Evolutionary conservation across 2,113 vertebrate species (phyloP).

Genomic region (Ursus arctos): DNA sequence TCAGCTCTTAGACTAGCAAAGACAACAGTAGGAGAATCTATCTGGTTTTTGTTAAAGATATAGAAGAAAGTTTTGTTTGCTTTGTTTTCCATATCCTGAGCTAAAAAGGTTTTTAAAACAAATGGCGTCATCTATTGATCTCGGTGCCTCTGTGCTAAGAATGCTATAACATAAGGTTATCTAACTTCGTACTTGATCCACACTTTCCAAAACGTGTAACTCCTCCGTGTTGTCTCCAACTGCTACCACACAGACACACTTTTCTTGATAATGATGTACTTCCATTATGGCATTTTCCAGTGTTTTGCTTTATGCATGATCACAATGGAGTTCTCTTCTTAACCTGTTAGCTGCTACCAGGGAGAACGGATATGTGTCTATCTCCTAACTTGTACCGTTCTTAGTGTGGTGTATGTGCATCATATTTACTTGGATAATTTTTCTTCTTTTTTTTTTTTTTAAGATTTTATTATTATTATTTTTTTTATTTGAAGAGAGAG

Average conservation of each 20-base stretch:
- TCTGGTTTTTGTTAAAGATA: slow-evolving; percentile 8
- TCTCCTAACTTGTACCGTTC: neutral
- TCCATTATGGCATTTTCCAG: neutral
- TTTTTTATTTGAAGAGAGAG: no score
- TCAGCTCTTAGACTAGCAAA: neutral
- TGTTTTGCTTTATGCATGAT: neutral
- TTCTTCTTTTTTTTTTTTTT: neutral
- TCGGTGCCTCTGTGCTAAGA: no score
- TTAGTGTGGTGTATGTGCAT: neutral
- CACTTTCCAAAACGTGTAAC: neutral
- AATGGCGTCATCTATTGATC: neutral
- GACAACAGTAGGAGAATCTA: neutral
- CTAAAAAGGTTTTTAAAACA: neutral
- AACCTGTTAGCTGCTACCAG: neutral
- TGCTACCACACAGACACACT: neutral
- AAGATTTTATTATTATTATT: no score
- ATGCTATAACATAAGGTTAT: no score
- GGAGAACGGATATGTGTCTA: neutral
- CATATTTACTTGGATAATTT: neutral
- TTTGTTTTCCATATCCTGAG: neutral
- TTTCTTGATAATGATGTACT: neutral
- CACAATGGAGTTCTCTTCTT: neutral
- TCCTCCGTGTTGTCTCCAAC: neutral
- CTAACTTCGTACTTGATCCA: neutral
- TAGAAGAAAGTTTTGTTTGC: neutral